A percentile compares a stretch with the other conserved stretches of the same genome.
phyloP scores from a whole-genome alignment of 2,113 vertebrate genomes.

The Okapia johnstoni region DNA sequence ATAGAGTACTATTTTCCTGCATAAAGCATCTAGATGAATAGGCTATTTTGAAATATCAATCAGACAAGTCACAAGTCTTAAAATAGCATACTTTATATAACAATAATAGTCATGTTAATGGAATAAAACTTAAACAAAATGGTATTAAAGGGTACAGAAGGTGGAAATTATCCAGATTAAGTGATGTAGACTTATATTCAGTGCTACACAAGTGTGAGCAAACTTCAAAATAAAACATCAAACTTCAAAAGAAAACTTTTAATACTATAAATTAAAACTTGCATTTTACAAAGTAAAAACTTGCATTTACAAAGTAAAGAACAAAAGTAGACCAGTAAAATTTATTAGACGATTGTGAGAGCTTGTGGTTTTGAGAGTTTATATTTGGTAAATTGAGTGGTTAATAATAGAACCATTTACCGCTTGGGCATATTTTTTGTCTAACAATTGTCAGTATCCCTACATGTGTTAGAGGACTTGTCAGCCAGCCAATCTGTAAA shows the following conservation, averaged over 20 bases:
- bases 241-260: neutral
- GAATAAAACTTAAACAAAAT: neutral
- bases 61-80: neutral
- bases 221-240: neutral
- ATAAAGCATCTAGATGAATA: neutral
- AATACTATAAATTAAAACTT: neutral
- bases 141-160: neutral
- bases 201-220: neutral
- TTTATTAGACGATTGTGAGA: neutral
- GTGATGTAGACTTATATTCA: neutral
- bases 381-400: neutral
- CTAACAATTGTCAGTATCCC: neutral
- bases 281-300: too few relatives aligned
- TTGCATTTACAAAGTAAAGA: neutral
- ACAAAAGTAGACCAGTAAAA: neutral
- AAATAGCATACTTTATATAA: neutral
- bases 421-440: neutral
- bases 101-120: neutral
- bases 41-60: neutral
- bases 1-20: neutral
- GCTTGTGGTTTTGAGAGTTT: neutral
- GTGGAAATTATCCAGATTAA: neutral
- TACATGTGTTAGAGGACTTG: neutral
- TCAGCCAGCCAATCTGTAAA: neutral
- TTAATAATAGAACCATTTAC: neutral